These are phyloP conservation scores for Agrotis clavis DNA, from an alignment of 2,888 invertebrate species.

Conservation along the genomic window DNA sequence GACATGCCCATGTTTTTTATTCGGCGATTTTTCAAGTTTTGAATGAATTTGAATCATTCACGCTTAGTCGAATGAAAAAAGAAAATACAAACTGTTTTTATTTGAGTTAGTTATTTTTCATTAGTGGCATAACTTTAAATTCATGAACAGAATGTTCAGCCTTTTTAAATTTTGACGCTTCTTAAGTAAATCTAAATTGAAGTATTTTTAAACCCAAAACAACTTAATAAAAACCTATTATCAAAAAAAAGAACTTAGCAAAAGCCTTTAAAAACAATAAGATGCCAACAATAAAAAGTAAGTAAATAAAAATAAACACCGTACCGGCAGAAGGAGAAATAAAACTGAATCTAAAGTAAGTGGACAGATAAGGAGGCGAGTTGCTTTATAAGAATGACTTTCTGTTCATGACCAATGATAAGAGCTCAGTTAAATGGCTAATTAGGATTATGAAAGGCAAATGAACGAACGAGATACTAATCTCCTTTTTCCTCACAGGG, in stretches of 20 bases:
- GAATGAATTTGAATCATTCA: not conserved
- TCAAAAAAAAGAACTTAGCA: not conserved
- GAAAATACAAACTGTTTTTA: not conserved
- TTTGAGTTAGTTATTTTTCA: not conserved
- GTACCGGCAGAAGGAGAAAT: conserved; percentile 40
- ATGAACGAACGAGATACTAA: conserved; percentile 79
- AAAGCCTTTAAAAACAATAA: conserved; percentile 11
- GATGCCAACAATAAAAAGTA: conserved; percentile 25
- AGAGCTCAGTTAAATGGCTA: conserved; percentile 70
- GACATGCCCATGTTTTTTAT: not conserved
- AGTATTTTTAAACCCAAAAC: not conserved
- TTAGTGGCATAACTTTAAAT: conserved; percentile 3
- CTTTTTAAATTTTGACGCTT: not conserved
- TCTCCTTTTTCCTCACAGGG: conserved; percentile 68
- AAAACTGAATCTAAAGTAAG: conserved; percentile 52
- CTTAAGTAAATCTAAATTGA: not conserved
- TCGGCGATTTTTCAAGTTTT: not conserved
- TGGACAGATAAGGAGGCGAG: conserved; percentile 65
- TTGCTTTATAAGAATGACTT: conserved; percentile 65
- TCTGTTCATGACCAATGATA: conserved; percentile 63
- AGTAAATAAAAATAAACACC: conserved; percentile 43
- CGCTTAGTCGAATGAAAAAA: not conserved
- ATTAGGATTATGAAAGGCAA: conserved; percentile 79
- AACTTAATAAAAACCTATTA: not conserved
- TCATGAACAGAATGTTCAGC: not conserved